Conservation (phyloP, 2,888 invertebrate genomes). For the Drosophila anomelani region DNA sequence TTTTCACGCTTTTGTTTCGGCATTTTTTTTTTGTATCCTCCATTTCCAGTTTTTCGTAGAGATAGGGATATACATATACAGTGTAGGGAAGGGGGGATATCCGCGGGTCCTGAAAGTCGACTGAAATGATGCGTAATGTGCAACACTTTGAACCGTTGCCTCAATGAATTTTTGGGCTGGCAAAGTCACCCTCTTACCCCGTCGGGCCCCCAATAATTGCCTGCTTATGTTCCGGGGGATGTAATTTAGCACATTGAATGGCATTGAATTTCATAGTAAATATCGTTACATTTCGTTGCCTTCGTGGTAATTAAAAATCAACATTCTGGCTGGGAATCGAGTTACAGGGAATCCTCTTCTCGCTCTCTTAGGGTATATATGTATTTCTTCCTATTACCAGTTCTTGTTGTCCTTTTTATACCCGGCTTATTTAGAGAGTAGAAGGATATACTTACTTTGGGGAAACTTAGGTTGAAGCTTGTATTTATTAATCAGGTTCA, state of each 20-base stretch:
- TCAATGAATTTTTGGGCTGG: conserved; percentile 62
- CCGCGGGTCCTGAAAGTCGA: conserved; percentile 14
- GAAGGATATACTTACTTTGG: not conserved
- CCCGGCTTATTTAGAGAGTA: no score
- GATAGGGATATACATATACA: conserved; percentile 9
- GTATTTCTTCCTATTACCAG: not conserved
- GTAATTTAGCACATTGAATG: conserved; percentile 37
- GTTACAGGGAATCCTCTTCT: conserved; percentile 27
- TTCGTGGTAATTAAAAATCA: conserved; percentile 71
- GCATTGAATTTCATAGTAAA: conserved; percentile 53
- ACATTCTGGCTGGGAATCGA: conserved; percentile 62
- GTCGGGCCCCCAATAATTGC: conserved; percentile 15
- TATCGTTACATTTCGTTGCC: conserved; percentile 39
- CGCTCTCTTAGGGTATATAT: not conserved
- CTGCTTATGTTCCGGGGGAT: conserved; percentile 27
- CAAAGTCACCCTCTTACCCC: conserved; percentile 4
- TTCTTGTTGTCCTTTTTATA: not conserved
- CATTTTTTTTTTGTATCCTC: conserved; percentile 26
- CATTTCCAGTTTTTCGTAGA: conserved; percentile 21
- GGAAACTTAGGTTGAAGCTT: no score
- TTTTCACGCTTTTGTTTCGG: conserved; percentile 72
- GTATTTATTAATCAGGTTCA: not conserved
- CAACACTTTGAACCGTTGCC: conserved; percentile 70
- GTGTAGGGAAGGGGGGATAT: not conserved
- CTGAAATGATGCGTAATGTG: conserved; percentile 67